phyloP scores from a whole-genome alignment of 2,797 vertebrate genomes.

The Mionectes olivaceus region DNA sequence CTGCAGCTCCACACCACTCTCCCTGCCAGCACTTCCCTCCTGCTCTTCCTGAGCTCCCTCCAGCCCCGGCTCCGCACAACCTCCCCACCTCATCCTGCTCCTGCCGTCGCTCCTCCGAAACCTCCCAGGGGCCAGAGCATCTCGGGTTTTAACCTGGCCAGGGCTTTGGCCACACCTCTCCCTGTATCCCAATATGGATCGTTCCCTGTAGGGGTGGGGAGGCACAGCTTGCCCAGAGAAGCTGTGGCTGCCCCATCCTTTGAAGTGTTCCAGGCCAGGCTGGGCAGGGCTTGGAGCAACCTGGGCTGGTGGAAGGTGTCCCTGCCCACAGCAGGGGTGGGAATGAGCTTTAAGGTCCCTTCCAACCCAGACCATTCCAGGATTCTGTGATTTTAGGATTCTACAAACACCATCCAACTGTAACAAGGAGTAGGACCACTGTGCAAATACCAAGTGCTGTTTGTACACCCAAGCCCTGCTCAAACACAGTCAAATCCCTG shows the following conservation, averaged over 20 bases:
- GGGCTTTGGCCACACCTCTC: fast-evolving
- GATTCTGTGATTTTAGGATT: not conserved
- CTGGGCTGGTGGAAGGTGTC: not conserved
- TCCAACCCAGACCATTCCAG: not conserved
- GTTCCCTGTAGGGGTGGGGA: too few relatives aligned
- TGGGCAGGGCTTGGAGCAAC: fast-evolving
- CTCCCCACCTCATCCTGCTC: fast-evolving
- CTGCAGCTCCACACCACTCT: too few relatives aligned
- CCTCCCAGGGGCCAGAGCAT: fast-evolving
- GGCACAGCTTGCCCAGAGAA: not conserved
- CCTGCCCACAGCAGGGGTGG: not conserved
- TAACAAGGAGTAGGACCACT: fast-evolving
- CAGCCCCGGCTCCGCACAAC: too few relatives aligned
- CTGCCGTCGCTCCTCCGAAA: not conserved
- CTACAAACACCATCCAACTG: fast-evolving
- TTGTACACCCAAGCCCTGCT: not conserved
- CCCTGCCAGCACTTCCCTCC: too few relatives aligned
- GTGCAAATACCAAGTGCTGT: not conserved
- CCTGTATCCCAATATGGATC: fast-evolving
- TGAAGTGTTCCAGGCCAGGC: not conserved
- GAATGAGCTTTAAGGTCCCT: fast-evolving
- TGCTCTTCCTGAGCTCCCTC: too few relatives aligned
- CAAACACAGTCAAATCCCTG: not conserved
- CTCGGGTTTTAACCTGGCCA: fast-evolving
- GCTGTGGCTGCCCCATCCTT: not conserved